These are phyloP conservation scores for Sula dactylatra DNA, from an alignment of 2,113 vertebrate genomes.

Conservation along the genomic window DNA sequence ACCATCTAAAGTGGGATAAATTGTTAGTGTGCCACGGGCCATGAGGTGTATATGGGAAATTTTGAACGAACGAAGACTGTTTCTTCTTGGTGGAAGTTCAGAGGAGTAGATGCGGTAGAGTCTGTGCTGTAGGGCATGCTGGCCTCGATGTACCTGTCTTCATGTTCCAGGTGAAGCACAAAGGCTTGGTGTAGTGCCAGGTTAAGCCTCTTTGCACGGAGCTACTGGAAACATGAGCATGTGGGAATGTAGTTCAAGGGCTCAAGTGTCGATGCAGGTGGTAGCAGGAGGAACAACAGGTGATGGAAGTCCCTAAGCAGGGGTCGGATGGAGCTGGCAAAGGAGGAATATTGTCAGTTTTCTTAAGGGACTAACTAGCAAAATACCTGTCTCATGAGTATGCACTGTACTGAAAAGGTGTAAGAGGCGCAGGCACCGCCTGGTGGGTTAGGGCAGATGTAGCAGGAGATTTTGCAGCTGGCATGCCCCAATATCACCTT, in stretches of 20 bases:
- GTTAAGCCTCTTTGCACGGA: background rate
- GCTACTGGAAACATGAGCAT: background rate
- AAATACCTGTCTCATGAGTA: background rate
- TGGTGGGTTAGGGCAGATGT: background rate
- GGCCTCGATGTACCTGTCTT: background rate
- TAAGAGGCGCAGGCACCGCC: background rate
- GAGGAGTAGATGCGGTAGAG: background rate
- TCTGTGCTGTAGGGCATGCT: background rate
- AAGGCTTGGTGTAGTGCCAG: background rate
- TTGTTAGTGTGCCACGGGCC: background rate
- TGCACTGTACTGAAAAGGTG: background rate
- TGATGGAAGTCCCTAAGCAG: background rate
- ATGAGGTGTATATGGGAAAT: background rate
- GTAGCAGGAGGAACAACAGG: background rate
- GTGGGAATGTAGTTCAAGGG: background rate
- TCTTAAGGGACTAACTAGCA: background rate
- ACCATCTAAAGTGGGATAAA: background rate
- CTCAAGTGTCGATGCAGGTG: background rate
- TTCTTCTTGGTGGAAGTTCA: background rate
- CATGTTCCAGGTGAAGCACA: background rate
- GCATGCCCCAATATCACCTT: background rate
- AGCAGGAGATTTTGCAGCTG: background rate
- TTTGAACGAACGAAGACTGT: fast-evolving
- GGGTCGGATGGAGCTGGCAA: background rate
- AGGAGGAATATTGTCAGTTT: background rate